Percentiles rank a stretch among this genome's conserved stretches.
Conservation (phyloP, 2,797 vertebrate species). For the Dromococcyx pavoninus region DNA sequence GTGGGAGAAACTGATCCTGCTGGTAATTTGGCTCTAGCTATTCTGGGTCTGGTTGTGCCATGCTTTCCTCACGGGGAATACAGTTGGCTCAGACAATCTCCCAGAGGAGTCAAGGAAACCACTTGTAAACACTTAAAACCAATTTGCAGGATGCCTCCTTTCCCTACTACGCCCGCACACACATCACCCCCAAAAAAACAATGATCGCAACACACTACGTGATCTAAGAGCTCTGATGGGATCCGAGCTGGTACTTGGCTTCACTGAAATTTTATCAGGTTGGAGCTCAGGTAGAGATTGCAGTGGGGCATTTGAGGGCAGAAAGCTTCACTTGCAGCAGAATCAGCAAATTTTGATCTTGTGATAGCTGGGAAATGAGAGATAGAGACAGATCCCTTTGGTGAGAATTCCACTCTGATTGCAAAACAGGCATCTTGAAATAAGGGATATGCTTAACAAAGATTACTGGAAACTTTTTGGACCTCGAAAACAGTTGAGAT, state of each 20-base stretch:
- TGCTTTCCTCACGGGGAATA: neutral
- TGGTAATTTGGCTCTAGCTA: neutral
- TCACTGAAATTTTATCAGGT: neutral
- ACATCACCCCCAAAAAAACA: neutral
- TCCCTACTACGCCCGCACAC: neutral
- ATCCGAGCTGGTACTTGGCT: neutral
- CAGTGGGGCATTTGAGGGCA: neutral
- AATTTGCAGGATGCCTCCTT: neutral
- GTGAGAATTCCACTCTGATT: neutral
- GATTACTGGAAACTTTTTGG: conserved; percentile 23
- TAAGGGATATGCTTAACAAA: neutral
- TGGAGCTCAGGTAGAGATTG: neutral
- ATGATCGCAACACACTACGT: rapidly evolving
- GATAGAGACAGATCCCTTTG: neutral
- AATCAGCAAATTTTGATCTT: neutral
- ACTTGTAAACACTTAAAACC: neutral
- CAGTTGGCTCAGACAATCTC: neutral
- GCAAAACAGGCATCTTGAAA: conserved; percentile 46
- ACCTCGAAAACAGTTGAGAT: neutral
- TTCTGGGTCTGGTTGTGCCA: neutral
- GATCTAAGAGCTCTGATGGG: neutral
- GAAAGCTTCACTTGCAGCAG: neutral
- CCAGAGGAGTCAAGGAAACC: conserved; percentile 27
- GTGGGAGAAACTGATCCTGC: conserved; percentile 16
- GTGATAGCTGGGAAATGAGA: neutral